Evolutionary conservation across 2,888 invertebrate genomes (phyloP), one percentile per base, ranked within the genome.

Genomic region (Masnerella sp.): DNA sequence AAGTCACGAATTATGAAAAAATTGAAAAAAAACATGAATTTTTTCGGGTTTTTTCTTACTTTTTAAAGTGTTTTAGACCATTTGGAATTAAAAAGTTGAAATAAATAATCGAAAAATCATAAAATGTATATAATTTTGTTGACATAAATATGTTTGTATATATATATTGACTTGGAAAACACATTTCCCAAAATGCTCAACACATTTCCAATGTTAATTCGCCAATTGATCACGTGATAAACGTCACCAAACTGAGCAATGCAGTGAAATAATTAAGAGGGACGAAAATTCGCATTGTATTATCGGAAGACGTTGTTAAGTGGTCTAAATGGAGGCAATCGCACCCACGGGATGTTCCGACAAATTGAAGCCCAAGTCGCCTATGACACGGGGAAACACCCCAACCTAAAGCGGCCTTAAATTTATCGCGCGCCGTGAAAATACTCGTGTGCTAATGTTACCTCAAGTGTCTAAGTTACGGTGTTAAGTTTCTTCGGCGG

Each of bases 291-390:
- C 17, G 3, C 15, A n/a, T 11, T 58, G 20, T 8, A 28, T 49
- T 49, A 18, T 49, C 28, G 20, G 36, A 64, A 54, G 49, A 45
- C 28, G 34, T 32, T 52, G 30, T 64, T 54, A 64, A 52, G 45
- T 54, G 54, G 64, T 36, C 54, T 54, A 62, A 64, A 64, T 64
- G 45, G 52, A 45, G 34, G 36, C 36, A 25, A 64, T 54, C 18
- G 52, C 17, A 45, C 52, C 20, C 64, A 12, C n/a, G 52, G 52
- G 64, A 64, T 28, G 22, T 51, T 43, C 34, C 36, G 36, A 54
- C 64, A 64, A 54, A 62, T 62, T 62, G 62, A 64, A 64, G 64
- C 54, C 45, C 54, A 54, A 45, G 36, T n/a, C 11, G 28, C 14
- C 64, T 52, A 32, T 64, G 54, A 64, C 54, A 64, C 45, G 28